phyloP scores from a whole-genome alignment of 2,113 vertebrate species.

The Anolis carolinensis region DNA sequence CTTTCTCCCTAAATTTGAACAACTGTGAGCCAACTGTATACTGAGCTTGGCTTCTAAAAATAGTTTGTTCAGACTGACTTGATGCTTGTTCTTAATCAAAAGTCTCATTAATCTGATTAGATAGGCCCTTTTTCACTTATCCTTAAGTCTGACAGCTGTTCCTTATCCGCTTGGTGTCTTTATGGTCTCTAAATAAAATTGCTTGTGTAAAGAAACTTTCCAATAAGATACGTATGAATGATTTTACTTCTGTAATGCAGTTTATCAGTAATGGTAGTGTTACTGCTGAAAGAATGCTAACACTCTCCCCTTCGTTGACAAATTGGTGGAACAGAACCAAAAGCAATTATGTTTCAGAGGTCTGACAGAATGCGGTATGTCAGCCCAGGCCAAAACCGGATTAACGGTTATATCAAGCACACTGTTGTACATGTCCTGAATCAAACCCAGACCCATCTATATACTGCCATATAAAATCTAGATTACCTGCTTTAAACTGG shows the following conservation, averaged over 20 bases:
- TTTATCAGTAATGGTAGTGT: conserved; percentile 23
- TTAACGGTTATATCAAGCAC: background rate
- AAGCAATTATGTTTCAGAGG: background rate
- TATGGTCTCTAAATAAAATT: conserved; percentile 39
- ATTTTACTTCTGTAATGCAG: background rate
- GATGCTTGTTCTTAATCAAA: conserved; percentile 25
- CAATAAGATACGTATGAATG: background rate
- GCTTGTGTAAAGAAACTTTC: conserved; percentile 10
- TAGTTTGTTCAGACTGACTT: conserved; percentile 42
- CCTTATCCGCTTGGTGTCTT: conserved; percentile 12
- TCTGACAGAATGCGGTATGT: background rate
- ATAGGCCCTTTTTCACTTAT: conserved; percentile 19
- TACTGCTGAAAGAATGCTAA: conserved; percentile 24
- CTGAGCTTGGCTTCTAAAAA: background rate
- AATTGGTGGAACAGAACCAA: conserved; percentile 8
- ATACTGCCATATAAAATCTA: too few relatives aligned
- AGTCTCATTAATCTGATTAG: conserved; percentile 25
- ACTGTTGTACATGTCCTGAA: background rate
- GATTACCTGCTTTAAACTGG: too few relatives aligned
- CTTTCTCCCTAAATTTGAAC: background rate
- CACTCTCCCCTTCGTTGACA: background rate
- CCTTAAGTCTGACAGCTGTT: conserved; percentile 24
- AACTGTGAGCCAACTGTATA: background rate
- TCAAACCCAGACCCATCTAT: too few relatives aligned
- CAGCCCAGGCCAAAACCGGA: background rate